Conservation (phyloP, 2,888 invertebrate species). For the Kuschelorhynchus macadamiae region DNA sequence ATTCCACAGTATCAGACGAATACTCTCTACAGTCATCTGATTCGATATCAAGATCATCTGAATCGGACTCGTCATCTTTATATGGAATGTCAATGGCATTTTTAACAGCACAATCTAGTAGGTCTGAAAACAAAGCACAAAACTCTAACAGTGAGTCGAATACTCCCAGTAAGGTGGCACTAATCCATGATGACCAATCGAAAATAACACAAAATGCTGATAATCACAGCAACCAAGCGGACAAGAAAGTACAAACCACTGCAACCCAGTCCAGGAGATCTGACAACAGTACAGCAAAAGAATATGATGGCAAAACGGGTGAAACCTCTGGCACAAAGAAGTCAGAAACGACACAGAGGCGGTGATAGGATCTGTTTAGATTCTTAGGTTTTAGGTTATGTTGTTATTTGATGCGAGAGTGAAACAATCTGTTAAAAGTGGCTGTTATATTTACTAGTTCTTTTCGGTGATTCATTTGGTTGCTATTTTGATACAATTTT, state of each 20-base stretch:
- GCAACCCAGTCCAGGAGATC: too few relatives aligned
- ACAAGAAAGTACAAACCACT: too few relatives aligned
- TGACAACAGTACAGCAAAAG: too few relatives aligned
- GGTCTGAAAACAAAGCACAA: not conserved
- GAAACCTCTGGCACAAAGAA: not conserved
- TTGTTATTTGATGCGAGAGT: slow-evolving; percentile 12
- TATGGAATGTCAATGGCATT: not conserved
- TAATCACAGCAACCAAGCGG: too few relatives aligned
- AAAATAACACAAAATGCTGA: too few relatives aligned
- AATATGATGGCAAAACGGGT: not conserved
- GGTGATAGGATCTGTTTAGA: slow-evolving; percentile 30
- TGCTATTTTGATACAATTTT: too few relatives aligned
- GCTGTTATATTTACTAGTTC: slow-evolving; percentile 1
- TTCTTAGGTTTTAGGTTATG: slow-evolving; percentile 1
- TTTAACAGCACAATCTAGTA: not conserved
- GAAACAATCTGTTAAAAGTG: slow-evolving; percentile 4
- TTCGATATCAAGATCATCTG: too few relatives aligned
- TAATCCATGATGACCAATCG: too few relatives aligned
- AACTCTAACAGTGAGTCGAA: too few relatives aligned
- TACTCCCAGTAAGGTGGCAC: too few relatives aligned
- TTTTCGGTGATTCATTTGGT: too few relatives aligned
- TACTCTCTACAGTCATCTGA: not conserved
- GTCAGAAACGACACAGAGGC: slow-evolving; percentile 4
- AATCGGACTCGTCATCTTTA: not conserved
- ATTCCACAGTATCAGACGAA: slow-evolving; percentile 14